Base-by-base conservation (phyloP, 2,113 vertebrate genomes). In the Candoia aspera region DNA sequence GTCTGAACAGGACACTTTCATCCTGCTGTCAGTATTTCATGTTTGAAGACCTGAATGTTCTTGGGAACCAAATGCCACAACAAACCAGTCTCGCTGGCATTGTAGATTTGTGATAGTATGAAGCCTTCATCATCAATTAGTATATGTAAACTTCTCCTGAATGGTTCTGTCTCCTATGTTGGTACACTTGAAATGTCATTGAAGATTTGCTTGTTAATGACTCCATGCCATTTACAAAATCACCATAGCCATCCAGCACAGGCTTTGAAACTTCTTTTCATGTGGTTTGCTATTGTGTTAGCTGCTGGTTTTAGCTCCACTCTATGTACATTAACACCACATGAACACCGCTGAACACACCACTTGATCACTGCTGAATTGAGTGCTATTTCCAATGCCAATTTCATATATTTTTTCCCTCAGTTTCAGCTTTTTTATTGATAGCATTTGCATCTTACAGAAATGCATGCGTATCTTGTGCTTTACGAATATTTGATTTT, bases 271-370 rank as follows among this genome's bases (percentile, higher is more conserved):
- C 73, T 79, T 79, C 73, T 79, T 42, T 79, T 79, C 73, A 79
- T 79, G 73, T 79, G 73, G 33, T 79, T 79, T 79, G 73, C 73
- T 79, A 79, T 79, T 79, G 73, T 79, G 42, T 79, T 79, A 79
- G 33, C 73, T 79, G 73, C 73, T 79, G 73, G 33, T 37, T 79
- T 79, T 42, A 79, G 73, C 42, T 79, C 73, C 73, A 79, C 8
- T 79, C 33, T 33, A 21, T 42, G 17, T 79, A 42, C 73, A 79
- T 79, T 79, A 79, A 42, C 73, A 79, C 73, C 73, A 79, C 73
- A 42, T 79, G 73, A 79, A 79, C 73, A 21, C 73, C 42, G 33
- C 73, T 42, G 33, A 79, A 79, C 33, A 42, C 33, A 42, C 17
- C 73, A 42, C 33, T 79, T 79, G 73, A 79, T 79, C 73, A 79